Evolutionary conservation across 2,113 vertebrate genomes (phyloP).

Genomic region (Solea senegalensis): DNA sequence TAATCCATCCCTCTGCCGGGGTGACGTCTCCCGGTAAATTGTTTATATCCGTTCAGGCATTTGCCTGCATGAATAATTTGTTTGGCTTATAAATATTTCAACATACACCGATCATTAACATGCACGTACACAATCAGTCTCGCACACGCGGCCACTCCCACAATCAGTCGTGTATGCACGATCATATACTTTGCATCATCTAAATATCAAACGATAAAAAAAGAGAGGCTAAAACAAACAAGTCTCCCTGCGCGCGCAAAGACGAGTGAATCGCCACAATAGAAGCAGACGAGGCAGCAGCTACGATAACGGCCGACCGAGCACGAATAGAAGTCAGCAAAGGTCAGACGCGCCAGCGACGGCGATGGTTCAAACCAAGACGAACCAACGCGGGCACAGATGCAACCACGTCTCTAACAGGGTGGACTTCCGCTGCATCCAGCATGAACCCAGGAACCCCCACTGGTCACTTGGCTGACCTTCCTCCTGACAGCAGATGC

Average conservation of each 20-base stretch:
- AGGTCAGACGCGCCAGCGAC: slow-evolving; percentile 48
- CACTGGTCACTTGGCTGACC: slow-evolving; percentile 75
- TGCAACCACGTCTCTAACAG: slow-evolving; percentile 62
- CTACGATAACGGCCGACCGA: slow-evolving; percentile 26
- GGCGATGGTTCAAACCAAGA: slow-evolving; percentile 38
- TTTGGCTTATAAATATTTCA: slow-evolving; percentile 85
- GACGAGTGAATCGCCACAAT: slow-evolving; percentile 42
- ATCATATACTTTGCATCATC: slow-evolving; percentile 19
- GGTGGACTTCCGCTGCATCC: slow-evolving; percentile 67
- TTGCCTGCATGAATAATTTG: slow-evolving; percentile 83
- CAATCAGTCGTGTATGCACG: slow-evolving; percentile 48
- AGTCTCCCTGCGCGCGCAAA: slow-evolving; percentile 7
- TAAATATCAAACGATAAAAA: slow-evolving; percentile 50
- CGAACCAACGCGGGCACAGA: slow-evolving; percentile 67
- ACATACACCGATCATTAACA: slow-evolving; percentile 81
- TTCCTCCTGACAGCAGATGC: slow-evolving; percentile 72
- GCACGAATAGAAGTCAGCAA: slow-evolving; percentile 54
- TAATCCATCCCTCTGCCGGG: slow-evolving; percentile 76
- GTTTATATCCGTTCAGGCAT: slow-evolving; percentile 82
- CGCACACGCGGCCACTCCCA: slow-evolving; percentile 54
- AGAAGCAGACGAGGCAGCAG: not conserved
- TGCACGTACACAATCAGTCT: slow-evolving; percentile 73
- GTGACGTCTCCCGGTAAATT: slow-evolving; percentile 81
- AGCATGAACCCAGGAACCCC: slow-evolving; percentile 55
- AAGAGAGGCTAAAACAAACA: slow-evolving; percentile 25